These are phyloP conservation scores for Ochropleura plecta DNA, from an alignment of 2,888 invertebrate species.

Conservation along the genomic window DNA sequence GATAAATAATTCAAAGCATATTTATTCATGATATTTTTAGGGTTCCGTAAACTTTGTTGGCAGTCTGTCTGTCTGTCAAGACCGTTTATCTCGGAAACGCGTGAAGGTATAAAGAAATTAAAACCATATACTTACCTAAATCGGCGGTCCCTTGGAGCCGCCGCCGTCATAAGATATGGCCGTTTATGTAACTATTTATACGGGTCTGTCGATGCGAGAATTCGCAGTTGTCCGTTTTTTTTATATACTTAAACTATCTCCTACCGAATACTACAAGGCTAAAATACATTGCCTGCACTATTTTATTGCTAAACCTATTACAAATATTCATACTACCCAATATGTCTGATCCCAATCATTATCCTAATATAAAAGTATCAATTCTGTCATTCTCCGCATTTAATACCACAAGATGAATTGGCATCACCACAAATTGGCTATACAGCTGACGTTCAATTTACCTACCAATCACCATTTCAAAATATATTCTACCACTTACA, in stretches of 20 bases:
- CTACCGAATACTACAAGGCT: background rate
- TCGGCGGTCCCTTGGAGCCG: too few relatives aligned
- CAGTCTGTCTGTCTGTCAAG: too few relatives aligned
- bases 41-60: too few relatives aligned
- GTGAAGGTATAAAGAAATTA: too few relatives aligned
- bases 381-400: slow-evolving; percentile 76
- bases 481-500: slow-evolving; percentile 41
- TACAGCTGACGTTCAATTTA: slow-evolving; percentile 74
- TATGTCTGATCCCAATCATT: slow-evolving; percentile 68
- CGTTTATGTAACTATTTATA: too few relatives aligned
- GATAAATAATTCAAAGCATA: background rate
- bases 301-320: background rate
- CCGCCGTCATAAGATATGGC: too few relatives aligned
- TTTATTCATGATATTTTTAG: background rate
- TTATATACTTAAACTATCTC: background rate
- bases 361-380: slow-evolving; percentile 75
- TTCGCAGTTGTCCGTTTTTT: too few relatives aligned
- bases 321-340: slow-evolving; percentile 63
- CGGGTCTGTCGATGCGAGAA: too few relatives aligned
- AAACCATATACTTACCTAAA: too few relatives aligned
- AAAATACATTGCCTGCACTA: background rate
- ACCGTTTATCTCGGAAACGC: too few relatives aligned
- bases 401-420: slow-evolving; percentile 85
- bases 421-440: slow-evolving; percentile 82
- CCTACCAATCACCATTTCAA: slow-evolving; percentile 55